Conservation (phyloP, 2,797 vertebrate species). For the Mycteria americana region DNA sequence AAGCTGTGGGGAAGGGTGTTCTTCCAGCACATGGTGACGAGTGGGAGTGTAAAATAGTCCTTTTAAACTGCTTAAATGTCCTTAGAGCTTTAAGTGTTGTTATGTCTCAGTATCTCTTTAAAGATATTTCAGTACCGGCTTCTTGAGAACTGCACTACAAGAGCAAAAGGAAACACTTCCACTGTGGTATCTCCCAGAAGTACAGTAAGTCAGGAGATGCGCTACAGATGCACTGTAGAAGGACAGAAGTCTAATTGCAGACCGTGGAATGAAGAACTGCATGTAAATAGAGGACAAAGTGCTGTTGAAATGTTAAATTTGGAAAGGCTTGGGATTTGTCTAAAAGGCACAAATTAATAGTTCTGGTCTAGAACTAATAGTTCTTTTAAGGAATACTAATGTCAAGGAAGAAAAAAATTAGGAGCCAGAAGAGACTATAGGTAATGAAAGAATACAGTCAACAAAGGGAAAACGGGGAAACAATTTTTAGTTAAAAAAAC, state of each 20-base stretch:
- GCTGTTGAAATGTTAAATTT: neutral
- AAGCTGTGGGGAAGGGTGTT: neutral
- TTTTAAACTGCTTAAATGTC: neutral
- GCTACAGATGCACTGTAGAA: neutral
- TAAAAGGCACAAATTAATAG: neutral
- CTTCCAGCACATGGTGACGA: neutral
- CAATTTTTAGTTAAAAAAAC: neutral
- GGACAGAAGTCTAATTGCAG: neutral
- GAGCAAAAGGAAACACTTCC: neutral
- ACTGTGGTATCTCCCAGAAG: neutral
- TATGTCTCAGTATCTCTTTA: neutral
- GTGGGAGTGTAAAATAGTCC: neutral
- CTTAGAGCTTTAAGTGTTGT: neutral
- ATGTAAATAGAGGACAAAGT: neutral
- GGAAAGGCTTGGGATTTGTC: neutral
- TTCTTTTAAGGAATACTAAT: neutral
- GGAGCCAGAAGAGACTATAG: neutral
- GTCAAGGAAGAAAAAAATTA: neutral
- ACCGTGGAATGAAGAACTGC: neutral
- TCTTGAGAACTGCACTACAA: neutral
- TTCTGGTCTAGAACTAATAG: neutral
- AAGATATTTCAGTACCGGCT: neutral
- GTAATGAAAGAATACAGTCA: neutral
- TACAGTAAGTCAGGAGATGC: neutral
- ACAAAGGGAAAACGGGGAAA: neutral